A percentile compares a stretch with the other conserved stretches of the same genome.
Evolutionary conservation across 2,113 vertebrate species (phyloP).

Genomic region (Spheniscus mendiculus): DNA sequence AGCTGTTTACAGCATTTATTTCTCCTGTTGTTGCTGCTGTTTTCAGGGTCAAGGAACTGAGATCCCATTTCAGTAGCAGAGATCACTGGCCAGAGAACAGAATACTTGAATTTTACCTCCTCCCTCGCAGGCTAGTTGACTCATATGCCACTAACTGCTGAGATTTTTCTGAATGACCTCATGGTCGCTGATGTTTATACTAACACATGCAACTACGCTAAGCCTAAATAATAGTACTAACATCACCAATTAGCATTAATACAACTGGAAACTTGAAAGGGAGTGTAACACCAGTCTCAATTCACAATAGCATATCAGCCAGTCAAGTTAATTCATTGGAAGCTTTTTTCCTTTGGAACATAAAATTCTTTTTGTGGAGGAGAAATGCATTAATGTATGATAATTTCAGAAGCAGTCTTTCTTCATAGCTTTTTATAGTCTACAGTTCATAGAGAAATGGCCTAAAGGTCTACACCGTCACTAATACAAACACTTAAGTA

Average conservation of each 20-base stretch:
- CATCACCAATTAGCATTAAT: neutral
- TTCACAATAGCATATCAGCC: neutral
- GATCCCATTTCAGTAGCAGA: slow-evolving; percentile 60
- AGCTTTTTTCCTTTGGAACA: neutral
- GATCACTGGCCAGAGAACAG: slow-evolving; percentile 34
- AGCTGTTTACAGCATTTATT: slow-evolving; percentile 71
- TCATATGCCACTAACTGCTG: neutral
- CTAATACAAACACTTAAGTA: neutral
- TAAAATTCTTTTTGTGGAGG: neutral
- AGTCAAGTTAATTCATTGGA: neutral
- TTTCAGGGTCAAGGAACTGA: slow-evolving; percentile 68
- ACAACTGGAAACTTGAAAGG: neutral
- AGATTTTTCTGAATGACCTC: neutral
- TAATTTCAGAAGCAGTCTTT: neutral
- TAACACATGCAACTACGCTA: neutral
- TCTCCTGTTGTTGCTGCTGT: slow-evolving; percentile 62
- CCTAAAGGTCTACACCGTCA: neutral
- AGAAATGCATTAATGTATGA: neutral
- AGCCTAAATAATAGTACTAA: neutral
- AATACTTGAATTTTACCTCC: slow-evolving; percentile 22
- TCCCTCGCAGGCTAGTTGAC: neutral
- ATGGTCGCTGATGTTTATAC: neutral
- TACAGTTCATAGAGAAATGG: neutral
- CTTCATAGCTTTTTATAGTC: neutral
- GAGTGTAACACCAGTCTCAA: neutral